Conservation (phyloP, 2,797 vertebrate species). For the Harpagifer antarcticus region DNA sequence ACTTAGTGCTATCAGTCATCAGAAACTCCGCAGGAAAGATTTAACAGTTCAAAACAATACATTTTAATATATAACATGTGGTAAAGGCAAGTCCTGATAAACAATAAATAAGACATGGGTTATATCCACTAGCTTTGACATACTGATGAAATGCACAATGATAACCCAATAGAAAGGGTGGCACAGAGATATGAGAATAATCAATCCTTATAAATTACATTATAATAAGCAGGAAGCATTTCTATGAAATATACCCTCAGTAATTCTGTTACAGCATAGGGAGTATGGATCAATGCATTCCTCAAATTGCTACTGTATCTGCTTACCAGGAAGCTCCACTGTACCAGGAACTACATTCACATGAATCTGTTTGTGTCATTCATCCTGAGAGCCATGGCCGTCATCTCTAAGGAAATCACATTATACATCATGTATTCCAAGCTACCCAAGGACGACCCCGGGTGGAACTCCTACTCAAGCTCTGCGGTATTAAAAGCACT, state of each 20-base stretch:
- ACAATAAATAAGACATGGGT: neutral
- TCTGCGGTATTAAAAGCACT: constrained; percentile 80
- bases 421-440: constrained; percentile 85
- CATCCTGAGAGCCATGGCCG: constrained; percentile 88
- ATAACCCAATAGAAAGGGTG: neutral
- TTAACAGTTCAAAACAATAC: neutral
- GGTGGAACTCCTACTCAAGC: constrained; percentile 88
- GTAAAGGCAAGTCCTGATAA: neutral
- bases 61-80: neutral
- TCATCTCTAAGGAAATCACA: constrained; percentile 90
- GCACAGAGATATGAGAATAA: neutral
- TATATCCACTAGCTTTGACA: neutral
- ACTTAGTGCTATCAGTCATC: no score
- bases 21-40: neutral
- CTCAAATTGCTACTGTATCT: constrained; percentile 47
- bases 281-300: constrained; percentile 44
- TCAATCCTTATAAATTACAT: constrained; percentile 34
- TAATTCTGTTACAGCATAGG: constrained; percentile 39
- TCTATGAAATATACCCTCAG: neutral
- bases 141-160: neutral
- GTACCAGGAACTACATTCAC: constrained; percentile 98
- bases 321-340: constrained; percentile 93
- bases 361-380: constrained; percentile 98
- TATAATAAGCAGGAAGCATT: constrained; percentile 22
- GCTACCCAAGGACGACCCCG: constrained; percentile 85